Conservation (phyloP, 2,888 invertebrate genomes). For the Unio delphinus region DNA sequence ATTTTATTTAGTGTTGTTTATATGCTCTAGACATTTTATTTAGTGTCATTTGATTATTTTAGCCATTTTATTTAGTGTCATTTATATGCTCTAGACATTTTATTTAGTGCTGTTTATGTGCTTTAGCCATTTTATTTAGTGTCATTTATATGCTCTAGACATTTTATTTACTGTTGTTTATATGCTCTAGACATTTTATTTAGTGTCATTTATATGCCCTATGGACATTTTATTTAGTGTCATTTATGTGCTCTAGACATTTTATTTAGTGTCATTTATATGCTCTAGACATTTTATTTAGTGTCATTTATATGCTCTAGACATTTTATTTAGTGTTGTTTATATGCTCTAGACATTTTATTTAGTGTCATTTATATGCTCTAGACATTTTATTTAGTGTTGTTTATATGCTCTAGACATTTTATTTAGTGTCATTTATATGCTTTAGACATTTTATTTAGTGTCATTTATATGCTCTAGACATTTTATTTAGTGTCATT, state of each 20-base stretch:
- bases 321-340: conserved; percentile 8
- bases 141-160: background rate
- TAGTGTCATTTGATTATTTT: background rate
- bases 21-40: background rate
- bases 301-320: background rate
- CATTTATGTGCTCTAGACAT: background rate
- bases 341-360: background rate
- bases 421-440: background rate
- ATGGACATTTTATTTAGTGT: background rate
- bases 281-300: background rate
- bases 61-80: background rate
- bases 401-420: conserved; percentile 74
- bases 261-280: background rate
- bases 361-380: background rate
- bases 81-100: background rate
- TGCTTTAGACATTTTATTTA: background rate
- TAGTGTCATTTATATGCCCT: background rate
- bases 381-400: background rate
- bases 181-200: conserved; percentile 75
- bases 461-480: background rate
- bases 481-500: background rate
- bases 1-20: background rate
- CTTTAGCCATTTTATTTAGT: background rate
- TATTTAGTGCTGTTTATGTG: conserved; percentile 5
- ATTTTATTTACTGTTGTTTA: background rate